phyloP scores from a whole-genome alignment of 1,140 invertebrate species.

The Pissodes strobi region DNA sequence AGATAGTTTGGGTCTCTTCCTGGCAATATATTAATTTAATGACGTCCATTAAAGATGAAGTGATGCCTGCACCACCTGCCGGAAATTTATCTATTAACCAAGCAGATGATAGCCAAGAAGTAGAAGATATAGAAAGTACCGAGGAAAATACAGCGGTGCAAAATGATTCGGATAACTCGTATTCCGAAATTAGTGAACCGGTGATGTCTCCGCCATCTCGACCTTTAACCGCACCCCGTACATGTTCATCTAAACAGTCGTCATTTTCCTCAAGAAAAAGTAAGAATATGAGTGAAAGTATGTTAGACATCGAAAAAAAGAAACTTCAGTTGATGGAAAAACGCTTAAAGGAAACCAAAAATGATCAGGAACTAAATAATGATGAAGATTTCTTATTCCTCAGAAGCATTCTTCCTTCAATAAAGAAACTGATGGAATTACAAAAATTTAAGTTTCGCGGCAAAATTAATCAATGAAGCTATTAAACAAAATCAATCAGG shows the following conservation, averaged over 20 bases:
- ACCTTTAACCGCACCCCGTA: neutral
- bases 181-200: constrained; percentile 1
- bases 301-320: constrained; percentile 1
- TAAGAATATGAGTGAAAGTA: neutral
- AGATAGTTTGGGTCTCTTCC: neutral
- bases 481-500: constrained; percentile 5
- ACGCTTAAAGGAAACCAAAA: neutral
- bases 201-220: constrained; percentile 4
- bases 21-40: constrained; percentile 5
- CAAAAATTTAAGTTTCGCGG: constrained; percentile 1
- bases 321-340: constrained; percentile 6
- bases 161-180: constrained; percentile 2
- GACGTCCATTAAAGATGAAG: constrained; percentile 1
- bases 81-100: neutral
- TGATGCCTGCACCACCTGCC: constrained; percentile 5
- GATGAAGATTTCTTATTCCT: constrained; percentile 11
- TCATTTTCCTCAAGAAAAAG: constrained; percentile 3
- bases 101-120: neutral
- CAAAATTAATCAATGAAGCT: constrained; percentile 10
- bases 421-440: neutral
- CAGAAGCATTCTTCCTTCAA: constrained; percentile 3
- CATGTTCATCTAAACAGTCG: constrained; percentile 2
- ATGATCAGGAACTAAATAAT: constrained; percentile 1
- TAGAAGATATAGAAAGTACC: neutral
- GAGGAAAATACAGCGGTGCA: neutral